Conservation (phyloP, 2,888 invertebrate genomes). For the Amitus sp. region DNA sequence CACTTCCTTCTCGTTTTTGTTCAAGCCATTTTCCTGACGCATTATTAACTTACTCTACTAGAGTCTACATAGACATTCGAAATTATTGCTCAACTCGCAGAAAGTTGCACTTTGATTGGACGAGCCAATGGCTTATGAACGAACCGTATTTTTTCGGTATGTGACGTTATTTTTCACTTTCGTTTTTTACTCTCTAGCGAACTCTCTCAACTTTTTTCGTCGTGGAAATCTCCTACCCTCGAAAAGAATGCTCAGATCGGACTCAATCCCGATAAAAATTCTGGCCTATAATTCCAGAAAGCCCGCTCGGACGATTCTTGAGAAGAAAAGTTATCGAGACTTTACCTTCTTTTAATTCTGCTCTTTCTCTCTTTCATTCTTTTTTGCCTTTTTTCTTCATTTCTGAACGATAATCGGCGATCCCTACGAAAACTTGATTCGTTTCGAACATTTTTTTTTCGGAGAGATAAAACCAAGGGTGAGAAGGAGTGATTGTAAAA, state of each 20-base stretch:
- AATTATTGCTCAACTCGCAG: neutral
- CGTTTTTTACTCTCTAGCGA: slow-evolving; percentile 42
- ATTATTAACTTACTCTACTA: slow-evolving; percentile 36
- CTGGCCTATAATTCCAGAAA: slow-evolving; percentile 43
- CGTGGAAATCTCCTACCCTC: slow-evolving; percentile 34
- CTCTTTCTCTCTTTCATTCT: neutral
- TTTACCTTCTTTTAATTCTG: slow-evolving; percentile 24
- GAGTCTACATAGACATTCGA: neutral
- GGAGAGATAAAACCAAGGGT: too few relatives aligned
- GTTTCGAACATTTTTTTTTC: too few relatives aligned
- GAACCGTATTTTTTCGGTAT: slow-evolving; percentile 3
- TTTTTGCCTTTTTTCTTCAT: slow-evolving; percentile 4
- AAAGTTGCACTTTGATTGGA: neutral
- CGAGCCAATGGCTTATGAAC: neutral
- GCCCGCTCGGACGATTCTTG: slow-evolving; percentile 40
- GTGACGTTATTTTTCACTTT: slow-evolving; percentile 24
- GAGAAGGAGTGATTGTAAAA: too few relatives aligned
- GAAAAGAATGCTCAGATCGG: slow-evolving; percentile 43
- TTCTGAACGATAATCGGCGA: neutral
- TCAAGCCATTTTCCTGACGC: slow-evolving; percentile 16
- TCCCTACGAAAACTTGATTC: too few relatives aligned
- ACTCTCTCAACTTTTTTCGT: slow-evolving; percentile 21
- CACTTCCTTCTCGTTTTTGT: slow-evolving; percentile 14
- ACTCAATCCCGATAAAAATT: slow-evolving; percentile 45
- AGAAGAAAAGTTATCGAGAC: slow-evolving; percentile 34